A percentile compares a stretch with the other conserved stretches of the same genome.
These are phyloP conservation scores for Tinamus major DNA, from an alignment of 2,797 vertebrate species.

Conservation along the genomic window DNA sequence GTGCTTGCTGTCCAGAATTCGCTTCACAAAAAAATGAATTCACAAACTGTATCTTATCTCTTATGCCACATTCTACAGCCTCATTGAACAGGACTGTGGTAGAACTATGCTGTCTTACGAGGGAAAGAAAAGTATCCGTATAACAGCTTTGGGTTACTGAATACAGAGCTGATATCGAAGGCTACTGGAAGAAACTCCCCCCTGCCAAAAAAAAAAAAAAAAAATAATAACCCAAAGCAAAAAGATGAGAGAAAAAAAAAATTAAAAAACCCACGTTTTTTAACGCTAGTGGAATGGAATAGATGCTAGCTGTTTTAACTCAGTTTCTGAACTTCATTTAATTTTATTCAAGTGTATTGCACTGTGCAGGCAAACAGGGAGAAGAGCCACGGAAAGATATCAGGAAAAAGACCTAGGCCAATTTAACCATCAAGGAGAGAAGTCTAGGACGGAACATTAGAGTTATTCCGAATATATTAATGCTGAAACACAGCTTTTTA, in stretches of 20 bases:
- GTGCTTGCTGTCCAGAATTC: neutral
- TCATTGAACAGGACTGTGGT: neutral
- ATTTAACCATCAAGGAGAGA: neutral
- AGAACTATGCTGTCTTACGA: neutral
- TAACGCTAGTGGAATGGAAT: neutral
- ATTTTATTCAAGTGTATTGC: neutral
- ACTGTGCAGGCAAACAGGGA: neutral
- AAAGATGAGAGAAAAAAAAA: neutral
- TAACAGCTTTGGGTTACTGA: neutral
- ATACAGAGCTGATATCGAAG: neutral
- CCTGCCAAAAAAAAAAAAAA: too few species aligned
- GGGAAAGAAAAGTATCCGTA: neutral
- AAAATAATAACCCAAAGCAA: neutral
- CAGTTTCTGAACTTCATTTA: rapidly evolving
- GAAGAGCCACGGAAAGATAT: rapidly evolving
- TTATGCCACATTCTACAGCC: neutral
- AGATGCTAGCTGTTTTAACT: neutral
- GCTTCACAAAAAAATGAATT: rapidly evolving
- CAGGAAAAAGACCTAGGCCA: neutral
- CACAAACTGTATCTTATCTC: too few species aligned
- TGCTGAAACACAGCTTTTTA: neutral
- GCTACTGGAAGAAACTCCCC: neutral
- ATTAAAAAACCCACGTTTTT: neutral
- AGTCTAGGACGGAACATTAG: rapidly evolving
- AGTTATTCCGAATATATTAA: neutral